Evolutionary conservation across 64 coral and sea anemone genomes (phyloP).

Genomic region (Montipora capricornis): DNA sequence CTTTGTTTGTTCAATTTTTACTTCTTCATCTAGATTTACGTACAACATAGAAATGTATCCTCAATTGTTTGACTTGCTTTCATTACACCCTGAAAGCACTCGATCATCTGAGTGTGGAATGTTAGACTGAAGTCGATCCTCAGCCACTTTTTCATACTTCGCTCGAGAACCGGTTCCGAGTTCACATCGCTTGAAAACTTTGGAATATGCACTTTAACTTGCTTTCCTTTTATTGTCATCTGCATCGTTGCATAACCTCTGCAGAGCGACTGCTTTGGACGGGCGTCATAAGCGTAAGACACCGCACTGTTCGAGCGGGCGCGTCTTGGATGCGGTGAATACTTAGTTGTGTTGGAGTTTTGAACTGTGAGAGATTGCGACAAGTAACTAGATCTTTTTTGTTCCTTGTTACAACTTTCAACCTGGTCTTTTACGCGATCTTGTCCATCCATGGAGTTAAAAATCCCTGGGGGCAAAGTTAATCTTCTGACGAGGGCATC

Average conservation of each 20-base stretch:
- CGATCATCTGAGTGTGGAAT: not conserved
- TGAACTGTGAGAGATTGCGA: not conserved
- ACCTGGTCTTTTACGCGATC: not conserved
- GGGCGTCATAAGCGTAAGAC: constrained; percentile 63
- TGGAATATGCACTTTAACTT: constrained; percentile 76
- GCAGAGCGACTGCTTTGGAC: constrained; percentile 20
- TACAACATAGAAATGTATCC: not conserved
- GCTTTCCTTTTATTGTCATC: constrained; percentile 84
- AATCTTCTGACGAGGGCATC: not conserved
- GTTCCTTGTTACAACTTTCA: not conserved
- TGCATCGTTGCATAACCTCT: constrained; percentile 83
- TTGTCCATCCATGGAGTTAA: not conserved
- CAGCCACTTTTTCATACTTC: not conserved
- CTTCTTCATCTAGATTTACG: not conserved
- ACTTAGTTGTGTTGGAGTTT: not conserved
- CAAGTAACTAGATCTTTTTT: not conserved
- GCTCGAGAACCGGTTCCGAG: not conserved
- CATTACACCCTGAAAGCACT: not conserved
- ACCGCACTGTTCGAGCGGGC: not conserved
- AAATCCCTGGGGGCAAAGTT: not conserved
- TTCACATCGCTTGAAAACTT: constrained; percentile 60
- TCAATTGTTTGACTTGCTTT: not conserved
- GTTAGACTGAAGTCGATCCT: constrained; percentile 7
- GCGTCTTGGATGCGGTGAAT: not conserved
- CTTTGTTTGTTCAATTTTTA: too few relatives aligned